Evolutionary conservation across 2,797 vertebrate species (phyloP).

Genomic region (Morus bassanus): DNA sequence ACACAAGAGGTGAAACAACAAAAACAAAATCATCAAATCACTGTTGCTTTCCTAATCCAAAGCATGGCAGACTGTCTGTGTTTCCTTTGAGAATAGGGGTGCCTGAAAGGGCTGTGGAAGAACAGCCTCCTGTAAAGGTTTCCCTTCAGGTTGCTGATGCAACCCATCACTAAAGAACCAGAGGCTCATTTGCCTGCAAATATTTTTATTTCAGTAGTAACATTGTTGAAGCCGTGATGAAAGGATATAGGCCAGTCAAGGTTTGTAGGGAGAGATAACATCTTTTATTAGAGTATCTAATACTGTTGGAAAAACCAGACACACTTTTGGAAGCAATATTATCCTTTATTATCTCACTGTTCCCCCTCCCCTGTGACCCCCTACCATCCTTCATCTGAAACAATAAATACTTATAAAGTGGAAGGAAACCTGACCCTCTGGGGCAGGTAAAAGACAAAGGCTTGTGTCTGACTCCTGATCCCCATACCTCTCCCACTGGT

Average conservation of each 20-base stretch:
- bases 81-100: not conserved
- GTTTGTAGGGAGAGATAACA: constrained; percentile 51
- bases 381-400: constrained; percentile 61
- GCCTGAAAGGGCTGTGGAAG: not conserved
- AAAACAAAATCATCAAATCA: not conserved
- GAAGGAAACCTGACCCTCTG: constrained; percentile 62
- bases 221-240: not conserved
- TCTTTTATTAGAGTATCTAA: constrained; percentile 56
- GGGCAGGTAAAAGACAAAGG: constrained; percentile 66
- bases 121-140: not conserved
- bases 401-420: constrained; percentile 62
- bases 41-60: not conserved
- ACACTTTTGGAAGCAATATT: constrained; percentile 61
- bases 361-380: not conserved
- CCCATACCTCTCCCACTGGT: not conserved
- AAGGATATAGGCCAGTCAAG: constrained; percentile 50
- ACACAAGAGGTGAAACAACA: not conserved
- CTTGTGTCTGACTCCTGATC: constrained; percentile 50
- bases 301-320: constrained; percentile 44
- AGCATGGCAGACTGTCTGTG: not conserved
- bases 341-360: constrained; percentile 48
- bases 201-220: constrained; percentile 29
- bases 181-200: not conserved
- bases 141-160: not conserved
- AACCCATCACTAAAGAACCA: not conserved